Base-by-base conservation (phyloP, 2,113 vertebrate species). In the Felis chaus region DNA sequence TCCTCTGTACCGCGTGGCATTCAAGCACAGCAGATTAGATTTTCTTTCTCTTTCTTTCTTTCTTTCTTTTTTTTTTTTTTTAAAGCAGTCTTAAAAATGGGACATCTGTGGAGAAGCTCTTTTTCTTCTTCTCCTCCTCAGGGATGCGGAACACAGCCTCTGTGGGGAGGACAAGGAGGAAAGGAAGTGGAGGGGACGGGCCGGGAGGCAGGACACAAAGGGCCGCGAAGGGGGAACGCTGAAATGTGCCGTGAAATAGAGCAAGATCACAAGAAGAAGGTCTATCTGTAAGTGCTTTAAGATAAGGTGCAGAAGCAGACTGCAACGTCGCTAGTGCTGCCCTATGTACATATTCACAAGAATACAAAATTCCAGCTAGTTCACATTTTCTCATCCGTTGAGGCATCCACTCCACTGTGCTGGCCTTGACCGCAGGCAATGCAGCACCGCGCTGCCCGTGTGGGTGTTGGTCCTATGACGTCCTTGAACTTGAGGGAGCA, bases 271-370 rank as follows among this genome's bases (percentile, higher is more conserved):
- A 93, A 98, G 93, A 92, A 98, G 93, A 99, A 98, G 99, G 98
- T 98, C 98, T 98, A 96, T 98, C 98, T 94, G 80, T 99, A 99
- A 99, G 99, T 99, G 99, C 99, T 99, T 99, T 99, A 98, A 98
- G 98, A 98, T 99, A 99, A 99, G 99, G 99, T 99, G 99, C 99
- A 98, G 98, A 99, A 99, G 99, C 99, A 98, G 98, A 99, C 98
- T 91, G 98, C 99, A 98, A 97, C 68, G 93, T 98, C 96, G 98
- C 98, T 98, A 98, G 98, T 98, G 97, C 99, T 99, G 99, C 98
- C 98, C 98, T 99, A 99, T 99, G 92, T 99, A 99, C 99, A 99
- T 99, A 99, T 99, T 99, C 99, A 99, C 99, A 99, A 99, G 98
- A 98, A 99, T 98, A 99, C 97, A 97, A 98, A 98, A 99, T 99